Percentiles rank a stretch among this genome's conserved stretches.
These are phyloP conservation scores for Zootoca vivipara DNA, from an alignment of 2,113 vertebrate genomes.

Conservation along the genomic window DNA sequence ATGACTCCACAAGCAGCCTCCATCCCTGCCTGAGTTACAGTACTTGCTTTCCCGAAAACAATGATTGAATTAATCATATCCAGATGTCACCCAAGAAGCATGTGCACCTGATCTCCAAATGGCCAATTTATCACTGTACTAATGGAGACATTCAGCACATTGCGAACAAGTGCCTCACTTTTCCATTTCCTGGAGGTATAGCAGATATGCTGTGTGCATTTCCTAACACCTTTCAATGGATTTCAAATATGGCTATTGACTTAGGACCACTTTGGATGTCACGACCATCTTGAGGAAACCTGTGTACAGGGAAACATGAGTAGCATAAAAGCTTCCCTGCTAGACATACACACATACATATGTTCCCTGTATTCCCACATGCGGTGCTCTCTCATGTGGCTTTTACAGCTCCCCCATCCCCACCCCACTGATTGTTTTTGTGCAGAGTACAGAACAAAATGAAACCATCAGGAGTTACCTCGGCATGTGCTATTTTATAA, in stretches of 20 bases:
- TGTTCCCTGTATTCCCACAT: background rate
- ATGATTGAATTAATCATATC: slow-evolving; percentile 22
- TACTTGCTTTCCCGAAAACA: background rate
- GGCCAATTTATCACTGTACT: slow-evolving; percentile 15
- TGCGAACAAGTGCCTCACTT: slow-evolving; percentile 4
- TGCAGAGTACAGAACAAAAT: background rate
- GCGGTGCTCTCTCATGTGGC: background rate
- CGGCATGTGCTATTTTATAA: background rate
- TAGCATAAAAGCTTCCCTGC: background rate
- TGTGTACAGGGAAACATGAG: background rate
- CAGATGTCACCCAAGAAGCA: slow-evolving; percentile 8
- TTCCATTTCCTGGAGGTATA: slow-evolving; percentile 19
- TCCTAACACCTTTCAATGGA: slow-evolving; percentile 23
- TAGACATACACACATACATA: background rate
- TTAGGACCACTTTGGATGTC: background rate
- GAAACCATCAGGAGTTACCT: background rate
- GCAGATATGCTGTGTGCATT: slow-evolving; percentile 7
- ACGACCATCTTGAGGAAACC: background rate
- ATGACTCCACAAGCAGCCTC: background rate
- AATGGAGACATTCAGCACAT: slow-evolving; percentile 12
- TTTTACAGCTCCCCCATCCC: background rate
- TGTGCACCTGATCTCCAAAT: slow-evolving; percentile 28
- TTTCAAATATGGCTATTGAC: slow-evolving; percentile 10
- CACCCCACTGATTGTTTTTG: background rate
- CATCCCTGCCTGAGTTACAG: background rate